A percentile compares a stretch with the other conserved stretches of the same genome.
Evolutionary conservation across 2,797 vertebrate species (phyloP).

Genomic region (Rallus crepitans): DNA sequence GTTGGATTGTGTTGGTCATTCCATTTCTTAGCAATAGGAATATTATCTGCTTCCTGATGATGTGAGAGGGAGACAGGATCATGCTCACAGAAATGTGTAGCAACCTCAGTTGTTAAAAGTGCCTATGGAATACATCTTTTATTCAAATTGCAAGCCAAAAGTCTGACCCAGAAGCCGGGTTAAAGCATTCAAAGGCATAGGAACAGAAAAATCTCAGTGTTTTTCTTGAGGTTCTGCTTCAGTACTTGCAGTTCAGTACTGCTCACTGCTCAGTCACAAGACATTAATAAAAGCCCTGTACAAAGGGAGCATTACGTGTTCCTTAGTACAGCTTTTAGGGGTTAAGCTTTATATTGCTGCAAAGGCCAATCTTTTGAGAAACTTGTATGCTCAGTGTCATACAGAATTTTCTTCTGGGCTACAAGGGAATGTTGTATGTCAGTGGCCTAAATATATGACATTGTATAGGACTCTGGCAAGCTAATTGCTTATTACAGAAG

Average conservation of each 20-base stretch:
- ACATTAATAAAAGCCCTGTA: not conserved
- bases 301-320: not conserved
- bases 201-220: not conserved
- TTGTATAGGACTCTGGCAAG: conserved; percentile 22
- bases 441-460: conserved; percentile 40
- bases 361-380: not conserved
- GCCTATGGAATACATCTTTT: not conserved
- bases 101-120: not conserved
- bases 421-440: not conserved
- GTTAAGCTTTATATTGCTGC: not conserved
- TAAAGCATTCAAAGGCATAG: not conserved
- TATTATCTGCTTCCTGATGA: not conserved
- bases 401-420: not conserved
- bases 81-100: not conserved
- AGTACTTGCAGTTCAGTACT: not conserved
- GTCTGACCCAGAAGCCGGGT: not conserved
- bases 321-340: not conserved
- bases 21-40: not conserved
- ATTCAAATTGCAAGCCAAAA: not conserved
- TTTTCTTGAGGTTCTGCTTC: not conserved
- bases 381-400: not conserved
- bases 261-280: not conserved
- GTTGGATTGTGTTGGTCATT: not conserved
- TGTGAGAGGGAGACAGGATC: not conserved
- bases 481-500: conserved; percentile 56